Percentiles rank a stretch among this genome's conserved stretches.
These are phyloP conservation scores for Mesoligia furuncula DNA, from an alignment of 2,888 invertebrate species.

Conservation along the genomic window DNA sequence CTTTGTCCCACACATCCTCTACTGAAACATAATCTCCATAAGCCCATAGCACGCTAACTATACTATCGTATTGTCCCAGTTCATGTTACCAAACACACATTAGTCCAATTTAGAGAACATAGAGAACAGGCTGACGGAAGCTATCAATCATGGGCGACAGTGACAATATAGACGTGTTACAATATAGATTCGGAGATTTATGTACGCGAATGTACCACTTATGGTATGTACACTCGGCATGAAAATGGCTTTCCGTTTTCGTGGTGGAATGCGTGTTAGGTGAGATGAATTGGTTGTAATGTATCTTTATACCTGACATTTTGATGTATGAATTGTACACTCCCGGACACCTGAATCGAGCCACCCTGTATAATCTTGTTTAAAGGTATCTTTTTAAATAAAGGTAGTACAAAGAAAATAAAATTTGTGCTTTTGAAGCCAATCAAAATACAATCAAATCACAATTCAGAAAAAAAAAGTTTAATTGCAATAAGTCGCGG, in stretches of 20 bases:
- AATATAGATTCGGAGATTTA: conserved; percentile 66
- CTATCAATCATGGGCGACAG: conserved; percentile 80
- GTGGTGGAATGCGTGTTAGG: conserved; percentile 29
- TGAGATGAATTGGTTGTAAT: conserved; percentile 33
- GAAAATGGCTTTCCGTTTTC: conserved; percentile 58
- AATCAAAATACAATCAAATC: too few species aligned
- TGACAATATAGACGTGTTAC: conserved; percentile 71
- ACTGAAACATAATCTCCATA: conserved; percentile 27
- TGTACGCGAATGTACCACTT: conserved; percentile 51
- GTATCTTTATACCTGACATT: neutral
- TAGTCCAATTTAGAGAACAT: conserved; percentile 76
- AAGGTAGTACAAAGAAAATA: neutral
- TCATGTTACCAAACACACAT: conserved; percentile 70
- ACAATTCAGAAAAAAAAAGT: too few species aligned
- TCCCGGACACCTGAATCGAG: neutral
- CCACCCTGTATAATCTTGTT: neutral
- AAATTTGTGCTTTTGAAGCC: neutral
- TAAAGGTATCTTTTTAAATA: neutral
- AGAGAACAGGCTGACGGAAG: conserved; percentile 72
- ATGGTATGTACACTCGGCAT: conserved; percentile 31
- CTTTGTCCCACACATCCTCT: neutral
- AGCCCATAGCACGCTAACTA: conserved; percentile 48
- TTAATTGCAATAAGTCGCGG: too few species aligned
- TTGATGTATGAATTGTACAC: neutral
- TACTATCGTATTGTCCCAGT: conserved; percentile 62